Conservation (phyloP, 1,140 invertebrate genomes). For the Pissodes strobi region DNA sequence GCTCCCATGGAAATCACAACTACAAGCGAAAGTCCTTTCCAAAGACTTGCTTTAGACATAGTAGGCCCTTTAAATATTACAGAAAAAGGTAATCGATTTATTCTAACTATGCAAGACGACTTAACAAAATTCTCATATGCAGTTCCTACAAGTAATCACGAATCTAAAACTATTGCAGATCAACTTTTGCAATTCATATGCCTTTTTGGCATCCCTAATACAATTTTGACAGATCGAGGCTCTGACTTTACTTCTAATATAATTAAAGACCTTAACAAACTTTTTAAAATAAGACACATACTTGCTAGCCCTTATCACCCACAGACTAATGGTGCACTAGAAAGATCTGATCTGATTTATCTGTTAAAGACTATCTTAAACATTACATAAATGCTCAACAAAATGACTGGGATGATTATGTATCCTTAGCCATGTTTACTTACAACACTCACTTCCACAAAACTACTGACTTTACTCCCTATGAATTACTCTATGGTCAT, state of each 20-base stretch:
- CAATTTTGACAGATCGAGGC: constrained; percentile 50
- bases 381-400: constrained; percentile 36
- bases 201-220: constrained; percentile 49
- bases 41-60: constrained; percentile 44
- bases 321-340: too few species aligned
- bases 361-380: too few species aligned
- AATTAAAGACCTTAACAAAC: too few species aligned
- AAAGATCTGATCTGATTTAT: too few species aligned
- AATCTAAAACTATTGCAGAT: too few species aligned
- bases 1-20: constrained; percentile 52
- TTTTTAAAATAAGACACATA: too few species aligned
- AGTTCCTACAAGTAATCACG: constrained; percentile 53
- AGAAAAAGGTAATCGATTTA: constrained; percentile 39
- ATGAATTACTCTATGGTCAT: constrained; percentile 54
- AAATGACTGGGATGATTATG: too few species aligned
- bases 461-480: constrained; percentile 53
- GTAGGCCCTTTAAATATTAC: constrained; percentile 48
- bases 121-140: too few species aligned
- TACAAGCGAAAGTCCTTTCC: too few species aligned
- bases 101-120: constrained; percentile 51
- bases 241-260: constrained; percentile 44
- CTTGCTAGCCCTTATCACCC: too few species aligned
- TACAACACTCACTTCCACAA: constrained; percentile 54
- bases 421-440: too few species aligned
- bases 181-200: constrained; percentile 46